Base-by-base conservation (phyloP, 1,140 invertebrate genomes). In the Colletes gigas region DNA sequence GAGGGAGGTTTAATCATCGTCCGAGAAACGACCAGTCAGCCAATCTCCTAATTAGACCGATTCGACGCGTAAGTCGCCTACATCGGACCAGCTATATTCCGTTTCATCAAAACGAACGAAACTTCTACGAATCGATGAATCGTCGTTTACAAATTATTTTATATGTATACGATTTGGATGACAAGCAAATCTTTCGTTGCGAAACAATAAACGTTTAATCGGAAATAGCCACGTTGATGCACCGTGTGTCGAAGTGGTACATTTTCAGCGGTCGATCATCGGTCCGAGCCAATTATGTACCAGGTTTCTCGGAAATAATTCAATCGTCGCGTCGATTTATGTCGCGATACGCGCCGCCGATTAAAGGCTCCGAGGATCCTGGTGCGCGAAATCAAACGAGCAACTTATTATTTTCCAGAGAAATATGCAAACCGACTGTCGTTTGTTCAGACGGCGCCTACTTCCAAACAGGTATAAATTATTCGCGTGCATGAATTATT, bases 401-500 rank as follows among this genome's bases (percentile, higher is more conserved):
- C 6, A 8, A 75, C 1, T 41, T n/a, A 10, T 67, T 59, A 30
- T 19, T 41, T 39, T 52, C n/a, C 39, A 17, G 12, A 39, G 50
- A 7, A 55, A 41, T 54, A 15, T n/a, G 47, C 47, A 39, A 5
- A 19, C n/a, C 5, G n/a, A 5, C 17, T 17, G 21, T 62, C 10
- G 14, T n/a, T 55, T 19, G 3, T 30, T 12, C 60, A 10, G 15
- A 17, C 19, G 65, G 52, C 74, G 66, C 44, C 21, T 39, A 10
- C 0, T 12, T 30, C 2, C 8, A 9, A 39, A 41, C 10, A 3
- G 50, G 50, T 60, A 52, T 65, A 78, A 78, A 66, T 75, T 44
- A 57, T 17, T 9, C 6, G 12, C 19, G 39, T 0, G 21, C 15
- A 68, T 81, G 71, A 81, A 81, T 81, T 68, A 81, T 81, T 81